Evolutionary conservation across 2,888 invertebrate genomes (phyloP), one percentile per base, ranked within the genome.

Genomic region (Neoscelio sp.): DNA sequence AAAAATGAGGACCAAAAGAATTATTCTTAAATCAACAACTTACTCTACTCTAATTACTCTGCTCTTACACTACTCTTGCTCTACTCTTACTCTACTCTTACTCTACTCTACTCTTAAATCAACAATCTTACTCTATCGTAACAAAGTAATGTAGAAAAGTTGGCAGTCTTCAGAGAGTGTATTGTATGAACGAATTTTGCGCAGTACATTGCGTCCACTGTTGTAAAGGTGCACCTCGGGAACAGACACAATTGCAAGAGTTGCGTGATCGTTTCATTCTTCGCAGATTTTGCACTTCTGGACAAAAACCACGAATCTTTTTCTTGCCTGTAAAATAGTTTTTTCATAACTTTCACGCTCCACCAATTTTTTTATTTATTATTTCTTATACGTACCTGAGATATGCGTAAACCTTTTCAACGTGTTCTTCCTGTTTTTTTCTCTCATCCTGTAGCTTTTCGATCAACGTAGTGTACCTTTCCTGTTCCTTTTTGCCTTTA

Each of bases 151-250:
- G 99, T 99, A 10, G 98, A 98, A 92, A 99, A 99, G 92, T 98
- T 98, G 3, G 98, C 96, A 48, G 98, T 98, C 91, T 97, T 97
- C 84, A 99, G 92, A 85, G 95, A 95, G 91, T 99, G 99, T 84
- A 99, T 95, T 4, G 97, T 96, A 89, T 98, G 96, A 74, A 99
- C 97, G 91, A 99, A 99, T 92, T 98, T 96, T 0, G 99, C 98
- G 91, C 98, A 98, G 91, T 97, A 99, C 67, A 99, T 93, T 26
- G 99, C 98, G 92, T 99, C 99, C 54, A 96, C 94, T 52, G 98
- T 96, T 13, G 99, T 98, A 92, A 98, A 99, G 78, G 98, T 96
- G 91, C 98, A 98, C 85, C 99, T 94, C 17, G 99, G 99, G 91
- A 99, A 98, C 82, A 99, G 92, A 91, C 99, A 99, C 71, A 98